These are phyloP conservation scores for Pogona vitticeps DNA, from an alignment of 2,113 vertebrate species.

Conservation along the genomic window DNA sequence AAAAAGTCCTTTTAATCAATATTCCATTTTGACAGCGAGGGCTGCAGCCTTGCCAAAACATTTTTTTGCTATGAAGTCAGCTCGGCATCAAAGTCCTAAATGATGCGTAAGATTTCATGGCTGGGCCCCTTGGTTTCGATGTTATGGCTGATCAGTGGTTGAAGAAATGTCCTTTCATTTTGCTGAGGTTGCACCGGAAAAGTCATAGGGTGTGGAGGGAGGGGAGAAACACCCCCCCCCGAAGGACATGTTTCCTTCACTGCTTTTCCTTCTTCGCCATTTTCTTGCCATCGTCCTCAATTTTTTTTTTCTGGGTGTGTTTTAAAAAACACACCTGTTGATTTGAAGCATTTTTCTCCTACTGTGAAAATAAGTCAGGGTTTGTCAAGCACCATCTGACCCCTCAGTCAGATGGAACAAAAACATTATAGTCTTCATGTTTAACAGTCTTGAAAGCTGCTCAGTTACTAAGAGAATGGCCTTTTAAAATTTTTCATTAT, in stretches of 20 bases:
- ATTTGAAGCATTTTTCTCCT: slow-evolving; percentile 65
- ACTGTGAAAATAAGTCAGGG: slow-evolving; percentile 63
- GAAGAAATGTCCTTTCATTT: slow-evolving; percentile 63
- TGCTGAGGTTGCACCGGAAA: slow-evolving; percentile 53
- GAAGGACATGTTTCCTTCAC: background rate
- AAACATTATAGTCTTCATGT: slow-evolving; percentile 43
- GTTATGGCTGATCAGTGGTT: slow-evolving; percentile 56
- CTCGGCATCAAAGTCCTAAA: slow-evolving; percentile 72
- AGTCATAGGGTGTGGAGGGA: slow-evolving; percentile 53
- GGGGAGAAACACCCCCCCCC: slow-evolving; percentile 10
- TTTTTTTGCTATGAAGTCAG: slow-evolving; percentile 65
- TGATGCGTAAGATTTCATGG: slow-evolving; percentile 67
- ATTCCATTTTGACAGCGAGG: slow-evolving; percentile 64
- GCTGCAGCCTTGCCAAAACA: slow-evolving; percentile 54
- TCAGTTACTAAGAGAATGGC: background rate
- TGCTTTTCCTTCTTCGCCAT: background rate
- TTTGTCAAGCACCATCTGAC: slow-evolving; percentile 32
- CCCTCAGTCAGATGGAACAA: slow-evolving; percentile 13
- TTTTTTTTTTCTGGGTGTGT: slow-evolving; percentile 32
- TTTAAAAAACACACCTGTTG: slow-evolving; percentile 38
- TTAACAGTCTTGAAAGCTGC: slow-evolving; percentile 43
- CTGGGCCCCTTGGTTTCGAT: slow-evolving; percentile 53
- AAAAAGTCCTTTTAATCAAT: slow-evolving; percentile 56
- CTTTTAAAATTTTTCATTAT: background rate
- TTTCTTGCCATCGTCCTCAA: background rate